phyloP scores from a whole-genome alignment of 1,140 invertebrate species.

The Chrysomallon squamiferum region DNA sequence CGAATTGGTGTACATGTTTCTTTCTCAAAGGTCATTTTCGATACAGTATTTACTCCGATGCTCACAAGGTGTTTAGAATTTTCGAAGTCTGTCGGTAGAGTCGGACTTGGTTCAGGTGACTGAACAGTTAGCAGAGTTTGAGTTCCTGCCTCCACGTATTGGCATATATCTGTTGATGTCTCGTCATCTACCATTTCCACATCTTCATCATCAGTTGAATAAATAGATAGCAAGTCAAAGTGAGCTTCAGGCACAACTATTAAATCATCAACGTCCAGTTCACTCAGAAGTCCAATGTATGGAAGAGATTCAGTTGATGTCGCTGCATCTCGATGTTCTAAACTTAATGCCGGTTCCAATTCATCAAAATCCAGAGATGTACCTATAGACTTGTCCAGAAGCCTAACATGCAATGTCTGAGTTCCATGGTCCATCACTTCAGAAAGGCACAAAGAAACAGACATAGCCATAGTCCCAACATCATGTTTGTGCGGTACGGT shows the following conservation, averaged over 20 bases:
- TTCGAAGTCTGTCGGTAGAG: background rate
- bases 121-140: slow-evolving; percentile 31
- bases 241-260: slow-evolving; percentile 49
- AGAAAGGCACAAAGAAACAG: slow-evolving; percentile 22
- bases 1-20: slow-evolving; percentile 48
- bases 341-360: background rate
- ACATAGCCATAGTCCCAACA: slow-evolving; percentile 49
- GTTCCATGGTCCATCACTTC: slow-evolving; percentile 25
- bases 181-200: slow-evolving; percentile 49
- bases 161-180: slow-evolving; percentile 30
- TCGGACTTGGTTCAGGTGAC: background rate
- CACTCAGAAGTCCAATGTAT: slow-evolving; percentile 55
- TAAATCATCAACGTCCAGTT: slow-evolving; percentile 55
- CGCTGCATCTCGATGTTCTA: slow-evolving; percentile 40
- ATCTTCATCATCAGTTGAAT: slow-evolving; percentile 23
- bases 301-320: slow-evolving; percentile 57
- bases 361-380: slow-evolving; percentile 40
- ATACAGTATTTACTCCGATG: slow-evolving; percentile 46
- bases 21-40: slow-evolving; percentile 51
- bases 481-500: slow-evolving; percentile 30
- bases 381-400: slow-evolving; percentile 44
- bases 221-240: slow-evolving; percentile 38
- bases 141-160: slow-evolving; percentile 37
- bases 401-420: slow-evolving; percentile 34
- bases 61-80: slow-evolving; percentile 28